Evolutionary conservation across 2,888 invertebrate genomes (phyloP).

Genomic region (Oscheius myriophilus): DNA sequence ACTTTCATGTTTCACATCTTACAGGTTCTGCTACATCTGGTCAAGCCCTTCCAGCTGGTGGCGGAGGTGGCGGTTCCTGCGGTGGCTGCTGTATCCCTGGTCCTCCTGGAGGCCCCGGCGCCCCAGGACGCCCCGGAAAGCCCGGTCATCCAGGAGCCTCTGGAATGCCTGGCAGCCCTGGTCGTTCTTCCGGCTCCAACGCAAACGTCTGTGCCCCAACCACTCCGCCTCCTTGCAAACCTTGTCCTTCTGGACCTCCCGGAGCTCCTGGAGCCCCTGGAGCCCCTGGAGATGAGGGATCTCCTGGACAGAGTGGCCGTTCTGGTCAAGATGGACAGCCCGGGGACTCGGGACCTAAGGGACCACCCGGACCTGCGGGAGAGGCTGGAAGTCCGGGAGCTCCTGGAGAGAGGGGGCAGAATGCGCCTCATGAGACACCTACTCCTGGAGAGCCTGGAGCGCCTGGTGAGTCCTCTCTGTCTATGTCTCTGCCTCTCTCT

Average conservation of each 20-base stretch:
- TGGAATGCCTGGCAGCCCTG: constrained; percentile 50
- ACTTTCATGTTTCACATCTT: background rate
- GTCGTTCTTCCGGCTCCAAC: constrained; percentile 19
- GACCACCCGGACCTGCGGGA: constrained; percentile 52
- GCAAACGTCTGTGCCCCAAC: constrained; percentile 57
- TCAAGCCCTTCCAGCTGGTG: constrained; percentile 13
- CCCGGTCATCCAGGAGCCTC: constrained; percentile 40
- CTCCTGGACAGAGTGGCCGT: constrained; percentile 39
- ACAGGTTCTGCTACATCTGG: constrained; percentile 31
- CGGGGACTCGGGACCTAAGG: constrained; percentile 27
- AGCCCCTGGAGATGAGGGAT: constrained; percentile 51
- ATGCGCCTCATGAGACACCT: constrained; percentile 49
- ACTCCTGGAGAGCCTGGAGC: constrained; percentile 41
- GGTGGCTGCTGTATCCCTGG: constrained; percentile 48
- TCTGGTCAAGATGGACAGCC: constrained; percentile 33
- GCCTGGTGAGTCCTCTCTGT: constrained; percentile 10
- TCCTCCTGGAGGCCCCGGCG: constrained; percentile 46
- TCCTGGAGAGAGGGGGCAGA: constrained; percentile 38
- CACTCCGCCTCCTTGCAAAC: constrained; percentile 57
- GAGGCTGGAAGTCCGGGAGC: constrained; percentile 48
- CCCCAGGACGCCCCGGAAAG: constrained; percentile 31
- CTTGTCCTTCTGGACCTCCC: constrained; percentile 57
- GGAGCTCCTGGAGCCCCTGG: constrained; percentile 57
- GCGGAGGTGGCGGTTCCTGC: constrained; percentile 19
- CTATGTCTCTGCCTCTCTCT: too few relatives aligned